Evolutionary conservation across 2,113 vertebrate genomes (phyloP).

Genomic region (Anser brachyrhynchus): DNA sequence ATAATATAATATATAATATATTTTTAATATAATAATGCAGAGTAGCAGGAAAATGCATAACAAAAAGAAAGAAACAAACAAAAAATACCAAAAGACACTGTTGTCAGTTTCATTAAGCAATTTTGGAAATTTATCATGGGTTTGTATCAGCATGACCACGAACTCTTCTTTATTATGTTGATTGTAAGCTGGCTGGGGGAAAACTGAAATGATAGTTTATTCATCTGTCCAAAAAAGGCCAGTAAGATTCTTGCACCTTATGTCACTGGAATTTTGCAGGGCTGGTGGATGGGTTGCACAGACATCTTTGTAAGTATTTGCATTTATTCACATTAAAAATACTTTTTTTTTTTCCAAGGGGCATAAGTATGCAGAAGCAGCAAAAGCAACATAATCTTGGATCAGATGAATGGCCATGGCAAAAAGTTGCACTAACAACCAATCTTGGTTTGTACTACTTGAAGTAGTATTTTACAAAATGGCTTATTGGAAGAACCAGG

Average conservation of each 20-base stretch:
- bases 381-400: not conserved
- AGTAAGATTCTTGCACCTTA: not conserved
- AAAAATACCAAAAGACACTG: not conserved
- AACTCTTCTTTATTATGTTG: not conserved
- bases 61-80: not conserved
- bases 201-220: not conserved
- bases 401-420: not conserved
- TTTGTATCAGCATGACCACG: not conserved
- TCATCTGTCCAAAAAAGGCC: not conserved
- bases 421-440: not conserved
- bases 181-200: not conserved
- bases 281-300: not conserved
- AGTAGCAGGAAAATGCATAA: not conserved
- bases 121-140: not conserved
- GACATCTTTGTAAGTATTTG: not conserved
- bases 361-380: not conserved
- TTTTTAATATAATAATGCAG: not conserved
- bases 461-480: not conserved
- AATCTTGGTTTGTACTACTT: not conserved
- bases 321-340: not conserved
- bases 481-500: not conserved
- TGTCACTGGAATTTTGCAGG: not conserved
- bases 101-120: not conserved
- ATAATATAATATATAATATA: no score
- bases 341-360: not conserved